A percentile compares a stretch with the other conserved stretches of the same genome.
phyloP scores from a whole-genome alignment of 2,797 vertebrate genomes.

The Argentina silus region DNA sequence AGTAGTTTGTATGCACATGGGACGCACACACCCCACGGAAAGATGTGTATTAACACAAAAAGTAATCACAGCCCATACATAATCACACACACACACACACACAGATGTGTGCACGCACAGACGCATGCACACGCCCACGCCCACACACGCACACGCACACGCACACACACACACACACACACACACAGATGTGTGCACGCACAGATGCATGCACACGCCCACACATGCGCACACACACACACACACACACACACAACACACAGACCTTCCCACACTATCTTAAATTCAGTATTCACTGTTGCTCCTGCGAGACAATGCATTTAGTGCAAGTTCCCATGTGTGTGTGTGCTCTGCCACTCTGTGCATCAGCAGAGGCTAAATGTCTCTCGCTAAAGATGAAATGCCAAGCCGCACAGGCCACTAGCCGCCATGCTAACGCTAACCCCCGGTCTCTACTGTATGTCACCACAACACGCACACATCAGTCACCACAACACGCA shows the following conservation, averaged over 20 bases:
- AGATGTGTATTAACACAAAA: neutral
- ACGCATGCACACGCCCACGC: neutral
- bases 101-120: no score
- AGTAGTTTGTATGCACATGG: neutral
- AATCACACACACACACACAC: neutral
- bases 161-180: neutral
- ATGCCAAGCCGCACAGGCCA: constrained; percentile 18
- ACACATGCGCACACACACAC: neutral
- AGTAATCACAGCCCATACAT: neutral
- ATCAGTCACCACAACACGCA: constrained; percentile 17
- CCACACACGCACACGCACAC: constrained; percentile 2
- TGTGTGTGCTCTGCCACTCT: neutral
- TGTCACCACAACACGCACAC: constrained; percentile 14
- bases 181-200: no score
- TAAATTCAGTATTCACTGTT: neutral
- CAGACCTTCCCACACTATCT: neutral
- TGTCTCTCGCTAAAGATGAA: constrained; percentile 21
- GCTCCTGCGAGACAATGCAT: neutral
- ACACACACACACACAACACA: neutral
- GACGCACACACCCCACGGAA: neutral
- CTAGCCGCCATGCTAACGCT: constrained; percentile 36
- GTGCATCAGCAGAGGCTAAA: constrained; percentile 19
- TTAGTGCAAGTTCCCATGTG: neutral
- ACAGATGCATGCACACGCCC: neutral
- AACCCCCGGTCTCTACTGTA: constrained; percentile 50